Evolutionary conservation across 2,113 vertebrate species (phyloP), one percentile per base, ranked within the genome.

Genomic region (Morone saxatilis): DNA sequence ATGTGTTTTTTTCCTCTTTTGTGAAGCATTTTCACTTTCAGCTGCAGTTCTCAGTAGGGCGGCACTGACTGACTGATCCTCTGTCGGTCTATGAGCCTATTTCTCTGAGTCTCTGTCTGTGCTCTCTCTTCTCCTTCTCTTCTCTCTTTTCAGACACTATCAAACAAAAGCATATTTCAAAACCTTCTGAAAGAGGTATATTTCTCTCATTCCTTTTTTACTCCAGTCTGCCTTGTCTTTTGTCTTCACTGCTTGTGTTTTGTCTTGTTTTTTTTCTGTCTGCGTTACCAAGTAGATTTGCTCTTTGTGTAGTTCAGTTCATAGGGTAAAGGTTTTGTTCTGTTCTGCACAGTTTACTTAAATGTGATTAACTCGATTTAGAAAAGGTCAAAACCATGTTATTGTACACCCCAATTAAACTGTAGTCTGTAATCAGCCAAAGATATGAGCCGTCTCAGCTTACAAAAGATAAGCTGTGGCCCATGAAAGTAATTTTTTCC

Each of bases 141-240:
- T 96, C 96, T 97, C 95, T 97, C 93, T 98, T 25, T 99, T 96
- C 97, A 99, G 97, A 99, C 96, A 95, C 96, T 98, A 96, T 97
- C 97, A 98, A 98, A 98, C 97, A 97, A 97, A 98, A 98, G 96
- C 97, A 97, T 97, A 95, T 96, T 97, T 96, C 97, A 95, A 98
- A 98, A 98, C 95, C 96, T 96, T 97, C 97, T 94, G 97, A 97
- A 96, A 95, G 96, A 98, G 97, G 97, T 99, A 99, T 95, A 95
- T 94, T 94, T 89, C 93, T 95, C 93, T 96, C 95, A 85, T 16
- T 90, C 56, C 66, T 61, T 76, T 86, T 79, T 89, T 31, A 69
- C 75, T 76, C 70, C 70, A 41, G 73, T 71, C 70, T 80, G 79
- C 85, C 20, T 90, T 86, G 71, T 75, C 57, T 54, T 61, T 81